Percentiles rank a stretch among this genome's conserved stretches.
Evolutionary conservation across 1,140 invertebrate genomes (phyloP).

Genomic region (Cydia amplana): DNA sequence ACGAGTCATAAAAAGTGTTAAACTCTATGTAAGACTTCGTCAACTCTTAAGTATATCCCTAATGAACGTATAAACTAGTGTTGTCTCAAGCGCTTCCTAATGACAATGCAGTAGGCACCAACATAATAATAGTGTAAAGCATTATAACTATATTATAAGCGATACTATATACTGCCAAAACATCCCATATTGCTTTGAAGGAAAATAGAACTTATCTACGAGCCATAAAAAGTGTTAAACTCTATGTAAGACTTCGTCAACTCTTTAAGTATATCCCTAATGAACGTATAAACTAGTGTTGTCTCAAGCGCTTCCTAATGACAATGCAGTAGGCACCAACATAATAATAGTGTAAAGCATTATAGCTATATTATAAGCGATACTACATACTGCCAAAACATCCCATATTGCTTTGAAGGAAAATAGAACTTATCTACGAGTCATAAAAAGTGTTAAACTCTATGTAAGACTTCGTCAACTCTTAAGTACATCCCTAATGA

Average conservation of each 20-base stretch:
- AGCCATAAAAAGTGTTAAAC: no score
- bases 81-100: background rate
- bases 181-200: no score
- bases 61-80: background rate
- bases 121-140: constrained; percentile 49
- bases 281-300: background rate
- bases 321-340: constrained; percentile 1
- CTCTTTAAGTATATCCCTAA: background rate
- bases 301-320: background rate
- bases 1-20: no score
- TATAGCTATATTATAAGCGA: no score
- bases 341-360: constrained; percentile 52
- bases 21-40: no score
- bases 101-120: constrained; percentile 1
- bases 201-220: no score
- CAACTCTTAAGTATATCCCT: background rate
- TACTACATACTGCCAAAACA: constrained; percentile 35
- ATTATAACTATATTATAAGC: no score
- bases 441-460: no score
- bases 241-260: no score
- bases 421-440: no score
- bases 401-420: no score
- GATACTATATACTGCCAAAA: constrained; percentile 38
- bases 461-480: no score
- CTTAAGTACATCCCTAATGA: background rate